Percentiles rank a stretch among this genome's conserved stretches.
Evolutionary conservation across 1,140 invertebrate species (phyloP).

Genomic region (Carposina sasakii): DNA sequence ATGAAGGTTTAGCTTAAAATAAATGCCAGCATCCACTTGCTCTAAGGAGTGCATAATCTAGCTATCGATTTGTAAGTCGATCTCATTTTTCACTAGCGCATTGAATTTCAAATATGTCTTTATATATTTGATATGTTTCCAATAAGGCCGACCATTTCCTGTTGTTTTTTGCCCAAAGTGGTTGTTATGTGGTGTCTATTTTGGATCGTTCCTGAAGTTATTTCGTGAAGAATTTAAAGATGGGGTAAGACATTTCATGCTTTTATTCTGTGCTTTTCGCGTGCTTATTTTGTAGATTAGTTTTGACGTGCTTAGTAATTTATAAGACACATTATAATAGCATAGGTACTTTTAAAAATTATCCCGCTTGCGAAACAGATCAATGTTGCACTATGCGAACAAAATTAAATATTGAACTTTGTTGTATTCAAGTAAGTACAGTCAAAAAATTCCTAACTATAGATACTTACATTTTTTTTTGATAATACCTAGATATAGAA

Average conservation of each 20-base stretch:
- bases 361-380: too few species aligned
- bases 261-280: too few species aligned
- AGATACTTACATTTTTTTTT: too few species aligned
- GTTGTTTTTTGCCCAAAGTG: constrained; percentile 38
- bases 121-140: constrained; percentile 59
- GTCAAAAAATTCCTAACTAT: too few species aligned
- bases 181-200: constrained; percentile 38
- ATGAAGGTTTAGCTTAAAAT: constrained; percentile 16
- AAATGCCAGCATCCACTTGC: constrained; percentile 50
- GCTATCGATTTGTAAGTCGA: constrained; percentile 45
- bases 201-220: background rate
- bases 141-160: constrained; percentile 51
- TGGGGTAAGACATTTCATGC: constrained; percentile 46
- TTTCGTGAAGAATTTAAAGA: constrained; percentile 13
- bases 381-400: too few species aligned
- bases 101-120: constrained; percentile 68
- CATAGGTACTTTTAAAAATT: too few species aligned
- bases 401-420: too few species aligned
- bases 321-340: too few species aligned
- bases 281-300: too few species aligned
- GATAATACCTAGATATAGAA: too few species aligned
- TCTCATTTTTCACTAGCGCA: constrained; percentile 58
- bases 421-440: too few species aligned
- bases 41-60: constrained; percentile 48
- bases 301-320: too few species aligned